Conservation (phyloP, 1,140 invertebrate genomes). For the Oppia nitens region DNA sequence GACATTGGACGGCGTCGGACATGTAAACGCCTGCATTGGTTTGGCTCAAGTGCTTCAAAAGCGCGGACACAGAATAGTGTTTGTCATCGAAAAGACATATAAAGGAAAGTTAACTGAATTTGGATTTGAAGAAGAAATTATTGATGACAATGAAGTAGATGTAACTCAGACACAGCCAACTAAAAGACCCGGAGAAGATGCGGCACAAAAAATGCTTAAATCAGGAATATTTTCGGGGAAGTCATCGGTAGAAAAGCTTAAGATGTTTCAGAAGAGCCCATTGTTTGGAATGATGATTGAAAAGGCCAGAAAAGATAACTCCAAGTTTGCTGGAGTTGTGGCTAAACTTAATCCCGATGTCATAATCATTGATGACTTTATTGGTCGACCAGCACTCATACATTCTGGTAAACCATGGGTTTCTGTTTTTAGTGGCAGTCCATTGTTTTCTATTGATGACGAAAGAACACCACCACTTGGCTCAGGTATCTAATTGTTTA, state of each 20-base stretch:
- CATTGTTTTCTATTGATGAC: background rate
- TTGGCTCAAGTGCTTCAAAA: background rate
- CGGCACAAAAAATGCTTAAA: background rate
- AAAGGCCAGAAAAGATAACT: background rate
- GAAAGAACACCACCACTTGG: background rate
- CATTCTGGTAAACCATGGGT: slow-evolving; percentile 1
- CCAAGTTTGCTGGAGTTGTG: background rate
- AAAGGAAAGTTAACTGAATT: background rate
- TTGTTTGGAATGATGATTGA: background rate
- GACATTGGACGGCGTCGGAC: background rate
- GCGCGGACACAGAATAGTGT: background rate
- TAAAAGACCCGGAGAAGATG: background rate
- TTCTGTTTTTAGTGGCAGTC: slow-evolving; percentile 5
- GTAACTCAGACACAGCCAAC: too few relatives aligned
- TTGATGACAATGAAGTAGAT: background rate
- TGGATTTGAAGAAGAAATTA: background rate
- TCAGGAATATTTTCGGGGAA: background rate
- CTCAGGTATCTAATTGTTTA: background rate
- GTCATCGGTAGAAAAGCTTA: slow-evolving; percentile 1
- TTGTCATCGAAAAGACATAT: background rate
- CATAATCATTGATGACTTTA: slow-evolving; percentile 10
- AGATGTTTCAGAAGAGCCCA: background rate
- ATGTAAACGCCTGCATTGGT: background rate
- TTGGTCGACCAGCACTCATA: slow-evolving; percentile 2
- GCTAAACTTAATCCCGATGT: slow-evolving; percentile 7